These are phyloP conservation scores for Volucella bombylans DNA, from an alignment of 2,888 invertebrate species.

Conservation along the genomic window DNA sequence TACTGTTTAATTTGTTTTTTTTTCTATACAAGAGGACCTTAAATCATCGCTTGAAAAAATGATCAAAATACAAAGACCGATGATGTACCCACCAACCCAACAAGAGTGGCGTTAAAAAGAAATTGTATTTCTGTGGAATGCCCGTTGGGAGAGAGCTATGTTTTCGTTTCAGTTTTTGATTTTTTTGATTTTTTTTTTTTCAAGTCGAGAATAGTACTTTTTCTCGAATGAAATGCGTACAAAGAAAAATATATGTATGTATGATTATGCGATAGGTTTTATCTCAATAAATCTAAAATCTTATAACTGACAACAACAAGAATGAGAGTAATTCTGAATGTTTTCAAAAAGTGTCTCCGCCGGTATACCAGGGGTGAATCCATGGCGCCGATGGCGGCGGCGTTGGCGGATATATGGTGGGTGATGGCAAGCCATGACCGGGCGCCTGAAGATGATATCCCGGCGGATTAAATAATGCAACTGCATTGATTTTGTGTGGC, in stretches of 20 bases:
- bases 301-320: slow-evolving; percentile 62
- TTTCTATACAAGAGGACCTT: too few relatives aligned
- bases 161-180: slow-evolving; percentile 2
- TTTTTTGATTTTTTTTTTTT: slow-evolving; percentile 24
- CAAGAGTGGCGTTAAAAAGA: too few relatives aligned
- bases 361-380: slow-evolving; percentile 83
- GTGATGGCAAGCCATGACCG: slow-evolving; percentile 81
- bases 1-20: too few relatives aligned
- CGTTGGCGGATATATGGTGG: slow-evolving; percentile 83
- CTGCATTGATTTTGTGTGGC: slow-evolving; percentile 72
- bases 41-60: too few relatives aligned
- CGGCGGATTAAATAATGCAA: slow-evolving; percentile 74
- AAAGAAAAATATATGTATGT: slow-evolving; percentile 19
- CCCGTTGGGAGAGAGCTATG: too few relatives aligned
- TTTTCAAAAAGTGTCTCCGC: slow-evolving; percentile 80
- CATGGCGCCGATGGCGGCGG: slow-evolving; percentile 82
- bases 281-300: slow-evolving; percentile 50
- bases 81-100: too few relatives aligned
- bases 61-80: too few relatives aligned
- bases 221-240: slow-evolving; percentile 31
- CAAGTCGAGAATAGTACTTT: slow-evolving; percentile 1
- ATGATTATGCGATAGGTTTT: slow-evolving; percentile 40
- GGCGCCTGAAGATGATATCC: slow-evolving; percentile 74
- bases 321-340: slow-evolving; percentile 45
- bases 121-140: too few relatives aligned